Evolutionary conservation across 2,888 invertebrate genomes (phyloP), one percentile per base, ranked within the genome.

Genomic region (Cosmia pyralina): DNA sequence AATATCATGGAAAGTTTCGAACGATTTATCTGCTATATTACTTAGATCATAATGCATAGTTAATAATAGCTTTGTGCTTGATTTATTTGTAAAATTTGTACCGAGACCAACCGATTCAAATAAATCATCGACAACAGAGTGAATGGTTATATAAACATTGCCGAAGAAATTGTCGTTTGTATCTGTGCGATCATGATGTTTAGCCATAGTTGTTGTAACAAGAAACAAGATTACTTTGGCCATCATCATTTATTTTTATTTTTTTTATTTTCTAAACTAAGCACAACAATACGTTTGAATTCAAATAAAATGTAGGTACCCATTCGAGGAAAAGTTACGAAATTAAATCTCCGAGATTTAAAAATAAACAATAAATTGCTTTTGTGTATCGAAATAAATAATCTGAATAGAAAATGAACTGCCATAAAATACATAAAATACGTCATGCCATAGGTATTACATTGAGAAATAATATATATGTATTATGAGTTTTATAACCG

Each of bases 1-100:
- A 8, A 88, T 71, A 53, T 85, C 76, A 53, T 82, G 75, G 62
- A 85, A 87, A 4, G 80, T 55, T 55, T 83, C 77, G 65, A 81
- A 79, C 48, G 84, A 83, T 50, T 80, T 84, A 62, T 85, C 81
- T 6, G 86, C 84, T 66, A 89, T 79, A 8, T 84, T 86, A 60
- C 83, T 85, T 44, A 90, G 81, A 72, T 88, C 84, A 52, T 79
- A 80, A 77, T 90, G 89, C 83, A 90, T 88, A 5, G 75, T 75
- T 50, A 90, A 58, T 13, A 91, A 70, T 10, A 75, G 65, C 58
- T 83, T 77, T 15, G 75, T 69, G 72, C 86, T 85, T 0, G 72
- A 50, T 38, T 74, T 50, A 41, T 84, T 70, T n/a, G 72, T 68
- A 53, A 90, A 85, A 17, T 84, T 80, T 34, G 77, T 64, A 13